Conservation (phyloP, 53 echinoderm and acorn worm species). For the Actinopyga echinites region DNA sequence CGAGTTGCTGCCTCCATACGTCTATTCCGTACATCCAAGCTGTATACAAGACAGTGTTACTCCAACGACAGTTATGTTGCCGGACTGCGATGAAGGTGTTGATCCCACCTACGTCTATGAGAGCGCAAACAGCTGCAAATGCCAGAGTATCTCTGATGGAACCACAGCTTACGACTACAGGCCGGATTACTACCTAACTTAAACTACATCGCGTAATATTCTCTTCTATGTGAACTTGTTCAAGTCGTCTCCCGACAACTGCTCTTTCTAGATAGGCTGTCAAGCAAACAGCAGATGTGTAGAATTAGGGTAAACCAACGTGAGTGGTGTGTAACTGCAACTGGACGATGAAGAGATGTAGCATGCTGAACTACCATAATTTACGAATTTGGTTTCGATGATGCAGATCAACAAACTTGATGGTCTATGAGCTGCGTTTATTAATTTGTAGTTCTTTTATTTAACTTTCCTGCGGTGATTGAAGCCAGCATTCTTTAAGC, state of each 20-base stretch:
- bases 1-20: slow-evolving; percentile 58
- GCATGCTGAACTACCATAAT: too few species aligned
- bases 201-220: not conserved
- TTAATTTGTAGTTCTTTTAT: too few species aligned
- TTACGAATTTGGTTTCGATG: too few species aligned
- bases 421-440: too few species aligned
- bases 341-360: too few species aligned
- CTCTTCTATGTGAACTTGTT: not conserved
- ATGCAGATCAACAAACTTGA: too few species aligned
- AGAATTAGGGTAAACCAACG: too few species aligned
- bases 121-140: slow-evolving; percentile 59
- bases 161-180: slow-evolving; percentile 73
- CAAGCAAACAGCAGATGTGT: too few species aligned
- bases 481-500: too few species aligned
- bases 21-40: slow-evolving; percentile 60
- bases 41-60: slow-evolving; percentile 62
- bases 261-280: too few species aligned
- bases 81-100: slow-evolving; percentile 75
- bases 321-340: too few species aligned
- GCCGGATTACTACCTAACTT: slow-evolving; percentile 60
- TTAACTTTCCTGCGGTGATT: too few species aligned
- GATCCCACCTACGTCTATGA: slow-evolving; percentile 69
- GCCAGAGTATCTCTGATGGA: slow-evolving; percentile 45
- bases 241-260: not conserved
- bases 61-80: slow-evolving; percentile 52